Conservation (phyloP, 2,113 vertebrate species). For the Gymnogyps californianus region DNA sequence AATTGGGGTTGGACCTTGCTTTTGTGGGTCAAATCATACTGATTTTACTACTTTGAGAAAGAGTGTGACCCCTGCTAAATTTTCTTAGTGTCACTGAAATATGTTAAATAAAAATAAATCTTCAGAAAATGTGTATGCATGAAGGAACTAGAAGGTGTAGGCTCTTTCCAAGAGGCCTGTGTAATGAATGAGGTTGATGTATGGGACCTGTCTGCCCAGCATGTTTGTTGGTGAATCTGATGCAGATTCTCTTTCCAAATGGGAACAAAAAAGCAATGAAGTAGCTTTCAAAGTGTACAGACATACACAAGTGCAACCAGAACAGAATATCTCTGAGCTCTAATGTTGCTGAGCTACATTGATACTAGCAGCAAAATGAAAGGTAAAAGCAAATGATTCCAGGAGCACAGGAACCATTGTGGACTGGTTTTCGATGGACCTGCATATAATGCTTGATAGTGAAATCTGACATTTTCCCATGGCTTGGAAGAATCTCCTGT, state of each 20-base stretch:
- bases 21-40: neutral
- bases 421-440: neutral
- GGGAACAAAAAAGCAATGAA: neutral
- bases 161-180: neutral
- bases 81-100: neutral
- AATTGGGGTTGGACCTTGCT: neutral
- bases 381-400: neutral
- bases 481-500: neutral
- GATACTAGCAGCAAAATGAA: neutral
- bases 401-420: neutral
- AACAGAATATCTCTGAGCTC: neutral
- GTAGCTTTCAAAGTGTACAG: neutral
- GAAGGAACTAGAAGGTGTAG: neutral
- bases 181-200: neutral
- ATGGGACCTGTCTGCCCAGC: neutral
- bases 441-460: neutral
- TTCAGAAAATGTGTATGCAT: neutral
- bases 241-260: neutral
- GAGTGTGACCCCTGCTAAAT: no score
- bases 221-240: neutral
- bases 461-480: neutral
- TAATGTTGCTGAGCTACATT: neutral
- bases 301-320: neutral
- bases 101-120: neutral
- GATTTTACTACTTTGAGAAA: neutral